Evolutionary conservation across 2,888 invertebrate species (phyloP).

Genomic region (Caenorhabditis afra): DNA sequence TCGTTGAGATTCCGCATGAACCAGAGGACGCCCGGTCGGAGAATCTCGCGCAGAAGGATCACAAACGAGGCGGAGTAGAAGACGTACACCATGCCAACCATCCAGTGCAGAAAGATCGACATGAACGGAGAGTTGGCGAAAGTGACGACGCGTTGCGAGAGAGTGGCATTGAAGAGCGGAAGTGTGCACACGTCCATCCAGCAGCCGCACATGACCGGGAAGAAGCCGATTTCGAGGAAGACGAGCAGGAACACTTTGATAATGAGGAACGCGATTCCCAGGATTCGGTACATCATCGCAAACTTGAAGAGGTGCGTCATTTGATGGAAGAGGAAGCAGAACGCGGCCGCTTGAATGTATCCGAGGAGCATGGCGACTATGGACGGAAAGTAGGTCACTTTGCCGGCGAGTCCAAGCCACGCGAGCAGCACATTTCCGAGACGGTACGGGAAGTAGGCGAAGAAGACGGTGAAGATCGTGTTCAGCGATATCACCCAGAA

Average conservation of each 20-base stretch:
- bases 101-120: slow-evolving; percentile 98
- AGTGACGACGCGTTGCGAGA: slow-evolving; percentile 87
- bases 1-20: slow-evolving; percentile 97
- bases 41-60: slow-evolving; percentile 88
- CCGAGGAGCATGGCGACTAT: slow-evolving; percentile 81
- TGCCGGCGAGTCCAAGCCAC: slow-evolving; percentile 85
- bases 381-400: slow-evolving; percentile 85
- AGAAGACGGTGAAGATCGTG: slow-evolving; percentile 95
- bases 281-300: slow-evolving; percentile 83
- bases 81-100: slow-evolving; percentile 97
- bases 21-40: slow-evolving; percentile 97
- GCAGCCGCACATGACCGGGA: slow-evolving; percentile 97
- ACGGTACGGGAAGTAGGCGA: slow-evolving; percentile 96
- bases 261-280: slow-evolving; percentile 86
- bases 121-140: slow-evolving; percentile 94
- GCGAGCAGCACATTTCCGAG: slow-evolving; percentile 91
- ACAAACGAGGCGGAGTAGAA: slow-evolving; percentile 99
- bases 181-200: slow-evolving; percentile 98
- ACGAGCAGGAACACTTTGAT: slow-evolving; percentile 90
- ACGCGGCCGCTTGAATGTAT: slow-evolving; percentile 91
- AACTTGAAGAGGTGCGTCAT: slow-evolving; percentile 89
- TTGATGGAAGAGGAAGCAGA: slow-evolving; percentile 89
- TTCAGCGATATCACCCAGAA: slow-evolving; percentile 99
- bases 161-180: slow-evolving; percentile 85
- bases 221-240: slow-evolving; percentile 96